A percentile compares a stretch with the other conserved stretches of the same genome.
Evolutionary conservation across 2,888 invertebrate species (phyloP).

Genomic region (Pycnomerus fuliginosus): DNA sequence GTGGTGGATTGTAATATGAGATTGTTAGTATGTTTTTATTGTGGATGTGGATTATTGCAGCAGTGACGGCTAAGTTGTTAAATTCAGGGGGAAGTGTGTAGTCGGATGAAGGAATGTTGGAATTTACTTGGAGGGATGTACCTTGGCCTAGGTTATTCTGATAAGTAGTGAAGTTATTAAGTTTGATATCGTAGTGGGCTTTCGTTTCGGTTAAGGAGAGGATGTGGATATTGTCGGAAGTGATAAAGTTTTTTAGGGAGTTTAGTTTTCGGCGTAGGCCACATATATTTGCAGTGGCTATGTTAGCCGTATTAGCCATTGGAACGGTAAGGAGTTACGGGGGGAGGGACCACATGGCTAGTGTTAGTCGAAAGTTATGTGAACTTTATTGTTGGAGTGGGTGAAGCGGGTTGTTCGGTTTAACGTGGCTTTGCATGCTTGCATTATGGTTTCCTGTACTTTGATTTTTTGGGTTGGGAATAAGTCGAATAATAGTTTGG

Average conservation of each 20-base stretch:
- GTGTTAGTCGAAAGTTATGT: neutral
- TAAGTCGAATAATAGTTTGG: neutral
- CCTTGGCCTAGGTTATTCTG: no score
- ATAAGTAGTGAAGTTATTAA: neutral
- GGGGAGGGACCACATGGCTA: no score
- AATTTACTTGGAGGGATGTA: no score
- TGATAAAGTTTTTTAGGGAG: neutral
- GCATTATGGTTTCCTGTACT: neutral
- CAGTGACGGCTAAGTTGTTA: no score
- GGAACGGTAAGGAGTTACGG: no score
- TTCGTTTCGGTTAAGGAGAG: neutral
- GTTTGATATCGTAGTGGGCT: neutral
- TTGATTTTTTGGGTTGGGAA: neutral
- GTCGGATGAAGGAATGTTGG: no score
- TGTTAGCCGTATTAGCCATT: no score
- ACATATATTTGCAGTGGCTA: neutral
- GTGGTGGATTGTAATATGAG: no score
- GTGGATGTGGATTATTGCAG: no score
- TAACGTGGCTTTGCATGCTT: neutral
- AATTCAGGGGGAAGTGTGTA: no score
- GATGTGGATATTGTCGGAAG: neutral
- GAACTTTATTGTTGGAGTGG: neutral
- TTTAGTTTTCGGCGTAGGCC: neutral
- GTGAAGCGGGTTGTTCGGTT: neutral
- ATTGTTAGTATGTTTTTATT: no score